Evolutionary conservation across 2,888 invertebrate genomes (phyloP), one percentile per base, ranked within the genome.

Genomic region (Agrochola litura): DNA sequence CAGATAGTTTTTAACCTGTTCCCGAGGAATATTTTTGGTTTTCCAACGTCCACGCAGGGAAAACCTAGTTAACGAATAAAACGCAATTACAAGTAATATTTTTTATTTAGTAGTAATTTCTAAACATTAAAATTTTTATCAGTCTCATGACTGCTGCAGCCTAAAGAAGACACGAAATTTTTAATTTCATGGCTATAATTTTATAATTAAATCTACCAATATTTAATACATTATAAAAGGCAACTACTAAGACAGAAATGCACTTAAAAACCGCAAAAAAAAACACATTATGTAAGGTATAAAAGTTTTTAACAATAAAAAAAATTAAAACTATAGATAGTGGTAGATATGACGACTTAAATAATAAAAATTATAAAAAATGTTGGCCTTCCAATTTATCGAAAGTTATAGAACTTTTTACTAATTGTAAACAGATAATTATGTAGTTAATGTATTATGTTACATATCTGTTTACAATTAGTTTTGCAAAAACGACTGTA

Each of bases 61-160:
- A 46, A 65, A 46, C 19, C 6, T 46, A 46, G 19, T 6, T 25
- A n/a, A 25, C 12, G 4, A 66, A 30, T 66, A 8, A 49, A 67
- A 67, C 5, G 14, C 52, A 37, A 37, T 49, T n/a, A 49, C 49
- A 22, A 22, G 1, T 14, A 14, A 22, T 30, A 49, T 5, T 30
- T 12, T 66, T 49, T 66, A 30, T 49, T 66, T 30, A 10, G 6
- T 30, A 67, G 8, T 49, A 19, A 49, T 37, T 54, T 54, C 22
- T 22, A 49, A 52, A 67, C 67, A 52, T 49, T 37, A 6, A n/a
- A 19, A 49, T 2, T 30, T 22, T 30, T n/a, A 16, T 37, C 68
- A 71, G 49, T 68, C n/a, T 71, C 46, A 16, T 37, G 71, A 71
- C 46, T 37, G 67, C 6, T 37, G 4, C 46, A 37, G 67, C 46